These are phyloP conservation scores for Isaurus tuberculatus DNA, from an alignment of 92 coral and sea anemone genomes.

Conservation along the genomic window DNA sequence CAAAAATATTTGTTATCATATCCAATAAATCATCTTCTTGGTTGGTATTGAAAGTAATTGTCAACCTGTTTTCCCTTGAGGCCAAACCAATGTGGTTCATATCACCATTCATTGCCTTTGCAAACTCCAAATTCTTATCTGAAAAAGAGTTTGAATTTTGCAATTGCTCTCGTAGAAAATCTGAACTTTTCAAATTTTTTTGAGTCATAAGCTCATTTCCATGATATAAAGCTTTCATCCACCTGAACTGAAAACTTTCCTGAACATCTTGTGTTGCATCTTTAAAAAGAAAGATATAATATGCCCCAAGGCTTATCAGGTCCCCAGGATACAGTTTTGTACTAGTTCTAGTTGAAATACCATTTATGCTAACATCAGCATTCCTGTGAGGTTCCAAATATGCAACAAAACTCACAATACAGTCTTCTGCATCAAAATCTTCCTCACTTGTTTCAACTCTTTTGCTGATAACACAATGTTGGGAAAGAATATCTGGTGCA, in stretches of 20 bases:
- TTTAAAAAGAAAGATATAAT: conserved; percentile 88
- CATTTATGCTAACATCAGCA: conserved; percentile 80
- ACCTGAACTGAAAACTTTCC: conserved; percentile 71
- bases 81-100: conserved; percentile 5
- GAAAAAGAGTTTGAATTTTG: conserved; percentile 20
- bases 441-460: conserved; percentile 78
- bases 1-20: conserved; percentile 74
- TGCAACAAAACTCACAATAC: conserved; percentile 82
- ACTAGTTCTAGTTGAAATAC: conserved; percentile 59
- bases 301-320: conserved; percentile 81
- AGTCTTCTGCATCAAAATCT: conserved; percentile 74
- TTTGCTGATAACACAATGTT: conserved; percentile 85
- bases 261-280: conserved; percentile 91
- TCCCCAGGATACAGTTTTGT: conserved; percentile 85
- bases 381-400: conserved; percentile 81
- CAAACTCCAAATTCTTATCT: conserved; percentile 43
- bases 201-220: conserved; percentile 55
- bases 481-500: conserved; percentile 83
- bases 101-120: conserved; percentile 36
- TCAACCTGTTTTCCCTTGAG: conserved; percentile 48
- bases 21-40: conserved; percentile 88
- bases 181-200: not conserved
- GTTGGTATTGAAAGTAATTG: conserved; percentile 68
- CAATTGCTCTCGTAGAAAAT: not conserved
- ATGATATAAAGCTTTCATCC: conserved; percentile 78